A percentile compares a stretch with the other conserved stretches of the same genome.
Conservation (phyloP, 2,113 vertebrate genomes). For the human (Homo sapiens) region DNA sequence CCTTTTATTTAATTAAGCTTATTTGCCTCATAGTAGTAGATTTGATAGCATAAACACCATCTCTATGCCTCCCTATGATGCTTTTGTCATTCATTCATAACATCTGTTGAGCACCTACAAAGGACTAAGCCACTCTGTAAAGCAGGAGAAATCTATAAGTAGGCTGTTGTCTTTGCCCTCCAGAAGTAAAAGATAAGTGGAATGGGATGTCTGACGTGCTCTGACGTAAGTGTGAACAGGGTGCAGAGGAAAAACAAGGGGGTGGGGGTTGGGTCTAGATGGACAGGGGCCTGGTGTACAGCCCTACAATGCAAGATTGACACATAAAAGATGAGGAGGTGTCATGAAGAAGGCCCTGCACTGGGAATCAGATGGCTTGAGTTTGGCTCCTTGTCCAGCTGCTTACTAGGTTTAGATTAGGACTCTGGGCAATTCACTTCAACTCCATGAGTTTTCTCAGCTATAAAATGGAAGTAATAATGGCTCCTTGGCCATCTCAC, state of each 20-base stretch:
- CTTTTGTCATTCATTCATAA: neutral
- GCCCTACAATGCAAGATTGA: neutral
- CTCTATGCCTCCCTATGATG: neutral
- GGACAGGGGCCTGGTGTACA: neutral
- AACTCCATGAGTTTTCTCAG: neutral
- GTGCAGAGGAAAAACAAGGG: neutral
- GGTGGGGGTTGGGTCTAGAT: neutral
- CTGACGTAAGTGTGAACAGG: neutral
- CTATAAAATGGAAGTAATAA: constrained; percentile 12
- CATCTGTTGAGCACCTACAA: neutral
- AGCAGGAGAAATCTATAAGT: neutral
- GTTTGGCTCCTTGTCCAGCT: neutral
- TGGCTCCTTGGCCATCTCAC: neutral
- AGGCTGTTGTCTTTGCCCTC: neutral
- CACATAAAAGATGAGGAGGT: neutral
- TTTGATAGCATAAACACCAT: neutral
- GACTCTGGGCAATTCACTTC: neutral
- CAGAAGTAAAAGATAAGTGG: neutral
- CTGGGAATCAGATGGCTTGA: neutral
- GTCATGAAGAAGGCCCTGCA: neutral
- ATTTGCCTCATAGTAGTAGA: neutral
- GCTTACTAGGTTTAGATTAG: neutral
- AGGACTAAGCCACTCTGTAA: neutral
- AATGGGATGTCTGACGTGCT: neutral
- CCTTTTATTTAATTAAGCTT: neutral